Evolutionary conservation across 2,113 vertebrate species (phyloP).

Genomic region (Neoarius graeffei): DNA sequence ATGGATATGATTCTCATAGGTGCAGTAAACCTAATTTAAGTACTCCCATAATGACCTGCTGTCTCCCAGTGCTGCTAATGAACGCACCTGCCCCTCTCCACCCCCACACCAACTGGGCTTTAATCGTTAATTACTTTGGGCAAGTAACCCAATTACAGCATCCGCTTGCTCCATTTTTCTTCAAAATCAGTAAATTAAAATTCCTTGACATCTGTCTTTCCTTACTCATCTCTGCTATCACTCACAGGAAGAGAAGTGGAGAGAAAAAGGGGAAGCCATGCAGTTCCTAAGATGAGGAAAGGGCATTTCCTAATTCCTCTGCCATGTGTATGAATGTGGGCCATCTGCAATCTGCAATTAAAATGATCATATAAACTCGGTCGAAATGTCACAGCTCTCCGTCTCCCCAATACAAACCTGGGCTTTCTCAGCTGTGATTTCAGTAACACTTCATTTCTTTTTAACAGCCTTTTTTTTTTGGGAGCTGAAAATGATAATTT

Average conservation of each 20-base stretch:
- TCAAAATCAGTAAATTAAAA: slow-evolving; percentile 38
- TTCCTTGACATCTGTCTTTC: slow-evolving; percentile 30
- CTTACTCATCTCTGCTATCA: neutral
- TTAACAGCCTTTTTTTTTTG: neutral
- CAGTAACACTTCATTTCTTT: slow-evolving; percentile 55
- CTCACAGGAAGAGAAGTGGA: neutral
- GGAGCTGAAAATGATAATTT: slow-evolving; percentile 2
- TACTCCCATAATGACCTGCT: slow-evolving; percentile 5
- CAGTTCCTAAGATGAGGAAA: neutral
- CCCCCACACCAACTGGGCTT: slow-evolving; percentile 29
- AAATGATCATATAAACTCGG: slow-evolving; percentile 68
- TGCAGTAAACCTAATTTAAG: slow-evolving; percentile 1
- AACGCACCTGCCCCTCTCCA: slow-evolving; percentile 26
- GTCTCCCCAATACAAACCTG: slow-evolving; percentile 35
- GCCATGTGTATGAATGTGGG: slow-evolving; percentile 63
- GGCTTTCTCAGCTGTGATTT: slow-evolving; percentile 63
- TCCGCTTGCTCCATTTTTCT: slow-evolving; percentile 13
- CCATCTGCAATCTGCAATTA: slow-evolving; percentile 71
- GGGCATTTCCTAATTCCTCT: slow-evolving; percentile 61
- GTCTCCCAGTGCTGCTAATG: slow-evolving; percentile 25
- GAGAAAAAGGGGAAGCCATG: slow-evolving; percentile 38
- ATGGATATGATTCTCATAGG: neutral
- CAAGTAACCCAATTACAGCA: slow-evolving; percentile 31
- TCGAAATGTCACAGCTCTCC: slow-evolving; percentile 53
- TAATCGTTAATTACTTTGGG: slow-evolving; percentile 44